Evolutionary conservation across 2,888 invertebrate species (phyloP), one percentile per base, ranked within the genome.

Genomic region (Linhomoeus sp.): DNA sequence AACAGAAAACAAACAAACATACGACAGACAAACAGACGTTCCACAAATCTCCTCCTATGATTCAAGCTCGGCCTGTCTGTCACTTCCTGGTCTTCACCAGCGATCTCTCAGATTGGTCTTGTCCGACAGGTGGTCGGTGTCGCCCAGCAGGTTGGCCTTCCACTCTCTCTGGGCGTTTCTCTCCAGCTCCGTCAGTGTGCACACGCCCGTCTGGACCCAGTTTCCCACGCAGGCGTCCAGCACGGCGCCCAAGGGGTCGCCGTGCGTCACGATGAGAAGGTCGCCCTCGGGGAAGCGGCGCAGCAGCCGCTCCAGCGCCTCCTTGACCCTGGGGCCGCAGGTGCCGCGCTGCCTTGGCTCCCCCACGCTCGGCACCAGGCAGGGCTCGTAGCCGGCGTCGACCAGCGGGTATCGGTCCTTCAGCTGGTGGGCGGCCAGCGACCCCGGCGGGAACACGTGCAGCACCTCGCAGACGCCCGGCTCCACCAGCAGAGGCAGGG

Each of bases 401-500:
- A 45, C 45, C 40, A 39, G 33, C 14, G 26, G 39, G 29, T 24
- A 45, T 2, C 22, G 38, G 3, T 20, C 26, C 20, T 45, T 25
- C 40, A 45, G 25, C 24, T 45, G 29, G 20, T 26, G 20, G 17
- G 37, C 29, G 3, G 39, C 7, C 25, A 23, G 5, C 22, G 20
- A 45, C 2, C 45, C 45, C 3, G 45, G 45, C 15, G 45, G 45
- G 22, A 45, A 45, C n/a, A 37, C 5, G 12, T 3, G 20, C 12
- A 61, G 50, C 22, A 56, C 51, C 49, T 62, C 62, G 43, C 55
- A 53, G 35, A 62, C 49, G 14, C 60, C 62, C 1, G 57, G 58
- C 48, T 62, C 62, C 15, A 62, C 47, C 44, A 46, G 51, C 24
- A 62, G 48, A 40, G 44, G 43, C 48, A 54, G 47, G 20, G 50